Evolutionary conservation across 2,797 vertebrate genomes (phyloP).

Genomic region (Natrix natrix): DNA sequence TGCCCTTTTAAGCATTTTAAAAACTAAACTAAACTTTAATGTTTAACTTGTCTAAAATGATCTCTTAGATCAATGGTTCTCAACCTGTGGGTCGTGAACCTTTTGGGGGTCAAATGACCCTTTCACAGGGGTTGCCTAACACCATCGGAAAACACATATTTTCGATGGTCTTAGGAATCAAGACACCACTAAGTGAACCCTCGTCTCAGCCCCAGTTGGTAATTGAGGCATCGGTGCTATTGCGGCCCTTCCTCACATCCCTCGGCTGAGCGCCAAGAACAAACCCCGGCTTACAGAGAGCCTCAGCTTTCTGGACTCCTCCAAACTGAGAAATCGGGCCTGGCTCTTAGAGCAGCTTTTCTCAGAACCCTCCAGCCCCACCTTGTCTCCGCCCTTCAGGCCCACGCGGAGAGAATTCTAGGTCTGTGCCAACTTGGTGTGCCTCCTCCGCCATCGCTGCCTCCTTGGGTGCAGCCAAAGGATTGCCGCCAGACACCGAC

Average conservation of each 20-base stretch:
- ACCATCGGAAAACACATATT: too few relatives aligned
- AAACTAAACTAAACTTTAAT: background rate
- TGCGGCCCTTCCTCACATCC: background rate
- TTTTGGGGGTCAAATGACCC: too few relatives aligned
- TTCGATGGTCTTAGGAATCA: too few relatives aligned
- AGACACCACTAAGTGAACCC: too few relatives aligned
- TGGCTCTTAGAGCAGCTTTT: background rate
- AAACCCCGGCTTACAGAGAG: background rate
- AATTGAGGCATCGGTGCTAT: background rate
- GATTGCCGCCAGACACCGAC: too few relatives aligned
- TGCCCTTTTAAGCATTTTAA: background rate
- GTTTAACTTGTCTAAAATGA: background rate
- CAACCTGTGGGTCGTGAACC: too few relatives aligned
- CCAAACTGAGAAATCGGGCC: background rate
- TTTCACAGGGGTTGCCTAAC: too few relatives aligned
- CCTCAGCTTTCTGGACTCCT: background rate
- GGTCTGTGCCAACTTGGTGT: too few relatives aligned
- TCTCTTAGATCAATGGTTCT: background rate
- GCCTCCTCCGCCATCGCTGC: background rate
- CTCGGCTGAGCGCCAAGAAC: background rate
- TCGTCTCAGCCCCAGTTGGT: background rate
- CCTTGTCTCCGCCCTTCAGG: background rate
- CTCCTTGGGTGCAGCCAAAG: background rate
- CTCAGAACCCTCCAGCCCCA: background rate
- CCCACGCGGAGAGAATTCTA: background rate